Base-by-base conservation (phyloP, 2,888 invertebrate genomes). In the Himalopsyche japonica region DNA sequence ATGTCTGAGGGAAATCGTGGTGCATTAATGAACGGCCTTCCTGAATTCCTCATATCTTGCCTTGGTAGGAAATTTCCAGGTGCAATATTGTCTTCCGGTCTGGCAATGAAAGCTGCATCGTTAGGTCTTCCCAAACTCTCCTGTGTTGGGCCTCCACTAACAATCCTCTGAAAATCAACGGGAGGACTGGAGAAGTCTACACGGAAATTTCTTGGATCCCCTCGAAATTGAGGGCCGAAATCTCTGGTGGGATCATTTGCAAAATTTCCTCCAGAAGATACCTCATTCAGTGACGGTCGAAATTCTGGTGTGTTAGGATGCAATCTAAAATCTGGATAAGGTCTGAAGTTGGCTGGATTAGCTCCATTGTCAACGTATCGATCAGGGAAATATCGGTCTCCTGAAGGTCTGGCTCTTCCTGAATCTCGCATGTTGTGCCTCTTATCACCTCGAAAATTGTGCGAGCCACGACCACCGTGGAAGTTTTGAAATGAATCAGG, bases 401-500 rank as follows among this genome's bases (percentile, higher is more conserved):
- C 12, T n/a, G 32, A 57, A 79, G 20, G 47, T 57, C 57, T 32
- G 64, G 24, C 57, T 20, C 32, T 27, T 7, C 30, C 77, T 3
- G 34, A 32, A 32, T 20, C 47, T 18, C 30, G 43, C 24, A 18
- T 48, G 12, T 12, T 48, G 15, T 24, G 34, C 15, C 80, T 57
- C 24, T 30, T 18, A 18, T 32, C 80, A 18, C 32, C 80, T 64
- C 57, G 64, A 64, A 80, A 57, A n/a, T 64, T 47, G 70, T 79
- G 34, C 15, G 48, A n/a, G 12, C 82, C 24, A 12, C 82, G 80
- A 15, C 80, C 34, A 8, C 80, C 77, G 1, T 76, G 78, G 64
- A 81, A 79, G 8, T 81, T 30, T 15, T 76, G 32, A 27, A 48
- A 47, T 3, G 32, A 77, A 27, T 86, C 84, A 10, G 80, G 64